Base-by-base conservation (phyloP, 2,797 vertebrate genomes). In the Cryptoblepharus egeriae region DNA sequence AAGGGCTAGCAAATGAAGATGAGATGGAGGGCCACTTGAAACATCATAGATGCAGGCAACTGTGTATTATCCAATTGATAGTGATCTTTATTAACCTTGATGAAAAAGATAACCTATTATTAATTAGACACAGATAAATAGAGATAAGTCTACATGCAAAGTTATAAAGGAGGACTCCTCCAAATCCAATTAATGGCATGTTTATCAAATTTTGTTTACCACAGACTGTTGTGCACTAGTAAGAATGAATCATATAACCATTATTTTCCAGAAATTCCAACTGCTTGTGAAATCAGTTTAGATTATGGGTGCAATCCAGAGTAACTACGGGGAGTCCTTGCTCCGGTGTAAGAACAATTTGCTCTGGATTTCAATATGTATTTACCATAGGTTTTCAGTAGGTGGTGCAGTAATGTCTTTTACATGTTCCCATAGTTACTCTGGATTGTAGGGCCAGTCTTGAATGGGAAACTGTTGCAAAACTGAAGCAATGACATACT, bases 1-100 rank as follows among this genome's bases (percentile, higher is more conserved):
- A 87, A 87, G 39, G 49, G 30, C 20, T 75, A 81, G 71, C 39
- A 89, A 86, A 86, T 37, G 1, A 35, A 60, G 65, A 77, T 32
- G 2, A 16, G 18, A 30, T 55, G 26, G 11, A 68, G 81, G 3
- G 11, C 37, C 0, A 0, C 65, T 4, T 73, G 30, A 82, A 85
- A 52, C 69, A 78, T 42, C n/a, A 39, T 32, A 35, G 20, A 5
- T 65, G 68, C 6, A 65, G 10, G 20, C 61, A 32, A 67, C 28
- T 82, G 9, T 57, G 9, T 45, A 32, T 58, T 69, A 82, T 37
- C 75, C 20, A 61, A 35, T 49, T 68, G 49, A 2, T 28, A 58
- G 49, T 22, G 57, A 16, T 65, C 18, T 63, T 39, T 79, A 65
- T 65, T 67, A 73, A 65, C 30, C 22, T 78, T 57, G 4, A n/a